A percentile compares a stretch with the other conserved stretches of the same genome.
These are phyloP conservation scores for Pedionomus torquatus DNA, from an alignment of 2,113 vertebrate species.

Conservation along the genomic window DNA sequence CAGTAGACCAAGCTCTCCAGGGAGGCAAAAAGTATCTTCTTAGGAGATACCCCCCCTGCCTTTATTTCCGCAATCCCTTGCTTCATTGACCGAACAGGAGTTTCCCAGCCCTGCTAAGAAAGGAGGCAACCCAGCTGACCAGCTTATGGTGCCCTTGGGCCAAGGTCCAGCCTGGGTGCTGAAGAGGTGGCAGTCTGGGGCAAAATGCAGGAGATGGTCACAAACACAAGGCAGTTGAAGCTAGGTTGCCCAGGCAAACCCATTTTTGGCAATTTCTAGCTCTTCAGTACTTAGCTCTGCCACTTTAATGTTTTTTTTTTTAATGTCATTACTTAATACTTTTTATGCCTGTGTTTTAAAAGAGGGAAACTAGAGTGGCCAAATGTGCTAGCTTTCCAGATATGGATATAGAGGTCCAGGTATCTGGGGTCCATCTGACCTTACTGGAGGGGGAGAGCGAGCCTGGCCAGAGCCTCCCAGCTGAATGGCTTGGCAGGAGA, in stretches of 20 bases:
- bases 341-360: not conserved
- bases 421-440: not conserved
- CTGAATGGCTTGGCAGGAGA: not conserved
- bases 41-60: accelerated
- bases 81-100: not conserved
- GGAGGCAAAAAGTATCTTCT: not conserved
- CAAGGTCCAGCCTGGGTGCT: not conserved
- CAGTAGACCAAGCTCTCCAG: not conserved
- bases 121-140: not conserved
- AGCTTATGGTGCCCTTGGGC: not conserved
- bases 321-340: not conserved
- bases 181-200: not conserved
- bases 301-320: not conserved
- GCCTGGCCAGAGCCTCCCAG: not conserved
- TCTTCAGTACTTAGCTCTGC: not conserved
- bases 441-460: not conserved
- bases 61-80: not conserved
- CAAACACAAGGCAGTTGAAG: not conserved
- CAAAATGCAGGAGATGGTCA: not conserved
- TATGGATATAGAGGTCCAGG: not conserved
- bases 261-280: not conserved
- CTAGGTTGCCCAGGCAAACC: not conserved
- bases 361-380: not conserved
- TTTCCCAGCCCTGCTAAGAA: not conserved
- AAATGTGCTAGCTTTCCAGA: not conserved